Base-by-base conservation (phyloP, 2,888 invertebrate genomes). In the Steinernema scapterisci region DNA sequence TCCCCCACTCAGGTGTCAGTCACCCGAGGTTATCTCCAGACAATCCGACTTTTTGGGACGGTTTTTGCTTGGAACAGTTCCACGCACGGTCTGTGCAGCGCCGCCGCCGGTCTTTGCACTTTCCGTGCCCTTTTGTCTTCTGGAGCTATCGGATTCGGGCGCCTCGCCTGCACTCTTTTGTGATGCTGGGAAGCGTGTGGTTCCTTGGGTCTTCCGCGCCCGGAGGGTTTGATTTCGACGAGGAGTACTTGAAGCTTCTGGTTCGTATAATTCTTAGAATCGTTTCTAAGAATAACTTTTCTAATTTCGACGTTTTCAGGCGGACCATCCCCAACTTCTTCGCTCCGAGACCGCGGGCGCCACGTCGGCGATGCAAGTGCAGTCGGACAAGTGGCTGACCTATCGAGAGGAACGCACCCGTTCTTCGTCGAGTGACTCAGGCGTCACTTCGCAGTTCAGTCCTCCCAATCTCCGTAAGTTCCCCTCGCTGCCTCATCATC, bases 341-440 rank as follows among this genome's bases (percentile, higher is more conserved):
- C 76, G 79, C 21, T 31, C 81, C 23, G 73, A 78, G 13, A 52
- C 73, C 44, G 79, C 76, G n/a, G 78, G 79, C 31, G 80, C 80
- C 44, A 79, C 80, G 3, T 73, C 73, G 19, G 79, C 80, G 25
- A 76, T 81, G 80, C 70, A 63, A 16, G 21, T 54, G 54, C 54
- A 54, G 54, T 81, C 16, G 52, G 72, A 78, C 16, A 13, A 73
- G 31, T 78, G 81, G 74, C 71, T 76, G 13, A 76, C 27, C 54
- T 78, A 78, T 54, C 75, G 80, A 16, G 80, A 80, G 70, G 81
- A 80, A 56, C 73, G 81, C 23, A 82, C 79, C 21, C 79, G 78
- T 1, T 75, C 77, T 0, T 79, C 78, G 11, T 75, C 75, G 23
- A 81, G 80, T 27, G 81, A 81, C 73, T 82, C 82, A 2, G 81